These are phyloP conservation scores for Chloropsis cyanopogon DNA, from an alignment of 2,113 vertebrate species.

Conservation along the genomic window DNA sequence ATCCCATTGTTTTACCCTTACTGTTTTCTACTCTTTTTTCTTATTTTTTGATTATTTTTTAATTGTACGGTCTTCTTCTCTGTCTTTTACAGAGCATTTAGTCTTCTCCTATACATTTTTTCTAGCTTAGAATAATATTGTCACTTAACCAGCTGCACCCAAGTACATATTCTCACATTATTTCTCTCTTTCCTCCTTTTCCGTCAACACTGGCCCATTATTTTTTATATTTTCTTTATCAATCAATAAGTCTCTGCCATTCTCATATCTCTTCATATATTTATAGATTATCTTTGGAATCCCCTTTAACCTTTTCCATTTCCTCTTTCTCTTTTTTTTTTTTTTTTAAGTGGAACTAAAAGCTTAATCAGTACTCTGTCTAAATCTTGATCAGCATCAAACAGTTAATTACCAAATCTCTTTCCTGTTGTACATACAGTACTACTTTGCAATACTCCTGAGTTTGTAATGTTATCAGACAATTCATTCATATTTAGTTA, in stretches of 20 bases:
- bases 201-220: background rate
- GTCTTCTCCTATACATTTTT: background rate
- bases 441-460: background rate
- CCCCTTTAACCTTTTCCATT: background rate
- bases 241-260: background rate
- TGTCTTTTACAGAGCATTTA: background rate
- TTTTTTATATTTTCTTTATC: background rate
- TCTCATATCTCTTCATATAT: background rate
- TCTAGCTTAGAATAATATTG: background rate
- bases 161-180: background rate
- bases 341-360: background rate
- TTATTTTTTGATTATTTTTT: background rate
- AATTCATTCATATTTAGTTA: background rate
- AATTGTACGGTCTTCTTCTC: background rate
- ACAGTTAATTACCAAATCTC: background rate
- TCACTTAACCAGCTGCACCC: background rate
- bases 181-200: background rate
- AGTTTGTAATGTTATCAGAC: background rate
- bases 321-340: background rate
- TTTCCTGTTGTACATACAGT: background rate
- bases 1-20: background rate
- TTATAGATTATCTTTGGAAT: background rate
- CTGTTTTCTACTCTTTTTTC: fast-evolving
- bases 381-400: background rate
- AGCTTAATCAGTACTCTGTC: background rate